Percentiles rank a stretch among this genome's conserved stretches.
These are phyloP conservation scores for Epirrhoe alternata DNA, from an alignment of 2,888 invertebrate genomes.

Conservation along the genomic window DNA sequence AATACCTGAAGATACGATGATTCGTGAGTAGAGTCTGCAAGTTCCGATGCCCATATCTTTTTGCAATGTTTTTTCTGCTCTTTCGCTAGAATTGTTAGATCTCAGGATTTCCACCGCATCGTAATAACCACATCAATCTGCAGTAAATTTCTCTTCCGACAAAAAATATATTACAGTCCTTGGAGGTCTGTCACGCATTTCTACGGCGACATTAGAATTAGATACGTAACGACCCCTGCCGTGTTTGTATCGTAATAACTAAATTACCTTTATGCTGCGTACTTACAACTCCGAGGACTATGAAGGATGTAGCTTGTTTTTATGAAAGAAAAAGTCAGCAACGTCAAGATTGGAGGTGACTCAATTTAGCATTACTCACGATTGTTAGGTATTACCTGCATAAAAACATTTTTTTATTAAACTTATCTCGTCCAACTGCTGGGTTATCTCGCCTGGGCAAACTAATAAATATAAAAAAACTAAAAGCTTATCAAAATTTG, in stretches of 20 bases:
- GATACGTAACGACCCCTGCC: conserved; percentile 43
- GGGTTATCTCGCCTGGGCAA: too few species aligned
- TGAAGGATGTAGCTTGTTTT: background rate
- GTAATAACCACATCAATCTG: conserved; percentile 41
- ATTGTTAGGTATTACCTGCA: too few species aligned
- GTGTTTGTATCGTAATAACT: conserved; percentile 52
- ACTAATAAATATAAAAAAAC: too few species aligned
- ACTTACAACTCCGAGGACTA: background rate
- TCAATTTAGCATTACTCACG: too few species aligned
- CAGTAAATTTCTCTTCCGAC: conserved; percentile 39
- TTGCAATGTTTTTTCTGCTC: conserved; percentile 11
- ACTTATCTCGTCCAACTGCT: too few species aligned
- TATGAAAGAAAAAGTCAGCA: background rate
- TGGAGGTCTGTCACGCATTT: conserved; percentile 37
- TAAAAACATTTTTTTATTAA: too few species aligned
- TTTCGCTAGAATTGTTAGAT: conserved; percentile 30
- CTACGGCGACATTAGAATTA: conserved; percentile 36
- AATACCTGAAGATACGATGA: too few species aligned
- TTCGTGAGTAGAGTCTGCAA: background rate
- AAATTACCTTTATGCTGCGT: conserved; percentile 49
- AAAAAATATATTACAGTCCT: conserved; percentile 45
- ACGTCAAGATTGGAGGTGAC: too few species aligned
- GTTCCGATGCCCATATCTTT: background rate
- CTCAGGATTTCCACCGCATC: conserved; percentile 38
- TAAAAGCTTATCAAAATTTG: too few species aligned